Base-by-base conservation (phyloP, 2,797 vertebrate genomes). In the Emydoidea blandingii region DNA sequence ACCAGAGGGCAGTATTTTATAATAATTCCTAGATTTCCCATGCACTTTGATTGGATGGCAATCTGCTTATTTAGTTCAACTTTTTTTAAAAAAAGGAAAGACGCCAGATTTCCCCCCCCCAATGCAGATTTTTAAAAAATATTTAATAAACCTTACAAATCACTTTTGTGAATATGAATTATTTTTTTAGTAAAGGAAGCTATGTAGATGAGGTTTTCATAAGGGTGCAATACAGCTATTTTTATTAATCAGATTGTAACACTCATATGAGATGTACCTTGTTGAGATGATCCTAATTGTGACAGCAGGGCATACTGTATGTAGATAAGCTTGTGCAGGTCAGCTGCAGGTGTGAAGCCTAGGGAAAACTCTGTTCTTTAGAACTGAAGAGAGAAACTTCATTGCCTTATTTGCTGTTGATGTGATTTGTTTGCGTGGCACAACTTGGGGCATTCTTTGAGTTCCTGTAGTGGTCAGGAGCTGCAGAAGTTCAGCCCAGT, bases 1-100 rank as follows among this genome's bases (percentile, higher is more conserved):
- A 99, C 98, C 98, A 98, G 99, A 98, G 99, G 99, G 99, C 99
- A 99, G 98, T 98, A 98, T 99, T 98, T 98, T 98, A 98, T 98
- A 98, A 97, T 97, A 96, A 97, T 97, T 98, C 88, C 81, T 94
- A 94, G 74, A 83, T 88, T 81, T 78, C 91, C 86, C 87, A 84
- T 65, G 37, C 4, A 1, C 31, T 50, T 7, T 9, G 85, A 80
- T 83, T 94, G 88, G 81, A 25, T 88, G 81, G 8, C 54, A 47
- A 68, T 96, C 93, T 92, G 57, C 81, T 62, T 84, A 9, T 37
- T 84, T 92, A 50, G 57, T 74, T 72, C 59, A 83, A 0, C 82
- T 91, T 95, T 95, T 59, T 76, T 86, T 95, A n/a, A 81, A 4
- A 95, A 81, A 68, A 80, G 37, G 49, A 37, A 57, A 81, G 34